Conservation (phyloP, 2,797 vertebrate genomes). For the Phataginus tricuspis region DNA sequence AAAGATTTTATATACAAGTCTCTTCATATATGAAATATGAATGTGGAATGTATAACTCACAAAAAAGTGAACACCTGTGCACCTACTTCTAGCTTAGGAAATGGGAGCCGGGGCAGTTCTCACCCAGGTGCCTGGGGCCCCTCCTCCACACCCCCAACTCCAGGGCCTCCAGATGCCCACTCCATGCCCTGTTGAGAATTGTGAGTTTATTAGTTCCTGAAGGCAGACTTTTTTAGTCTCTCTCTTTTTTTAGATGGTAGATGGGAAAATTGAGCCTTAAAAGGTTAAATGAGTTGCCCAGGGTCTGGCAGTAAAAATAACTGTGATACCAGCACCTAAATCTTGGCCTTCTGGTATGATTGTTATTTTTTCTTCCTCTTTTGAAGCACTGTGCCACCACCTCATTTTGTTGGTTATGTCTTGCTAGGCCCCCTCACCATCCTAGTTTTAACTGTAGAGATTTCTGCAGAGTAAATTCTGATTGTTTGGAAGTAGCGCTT, state of each 20-base stretch:
- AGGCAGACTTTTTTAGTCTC: neutral
- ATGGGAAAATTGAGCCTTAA: neutral
- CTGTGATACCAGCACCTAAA: too few species aligned
- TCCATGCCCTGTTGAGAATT: neutral
- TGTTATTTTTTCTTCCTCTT: neutral
- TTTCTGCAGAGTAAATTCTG: neutral
- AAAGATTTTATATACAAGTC: neutral
- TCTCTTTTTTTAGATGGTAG: neutral
- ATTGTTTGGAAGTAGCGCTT: neutral
- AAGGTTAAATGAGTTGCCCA: neutral
- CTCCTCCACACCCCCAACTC: neutral
- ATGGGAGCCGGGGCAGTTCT: neutral
- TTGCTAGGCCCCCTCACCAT: neutral
- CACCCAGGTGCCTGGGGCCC: too few species aligned
- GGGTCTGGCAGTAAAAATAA: neutral
- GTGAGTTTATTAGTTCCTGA: neutral
- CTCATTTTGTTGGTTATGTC: neutral
- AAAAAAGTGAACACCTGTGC: rapidly evolving
- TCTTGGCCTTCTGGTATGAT: neutral
- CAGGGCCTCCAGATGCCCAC: neutral
- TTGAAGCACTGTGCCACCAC: neutral
- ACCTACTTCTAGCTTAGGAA: neutral
- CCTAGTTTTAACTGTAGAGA: neutral
- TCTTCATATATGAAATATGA: neutral
- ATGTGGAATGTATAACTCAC: neutral